Base-by-base conservation (phyloP, 2,888 invertebrate species). In the Meganola albula region DNA sequence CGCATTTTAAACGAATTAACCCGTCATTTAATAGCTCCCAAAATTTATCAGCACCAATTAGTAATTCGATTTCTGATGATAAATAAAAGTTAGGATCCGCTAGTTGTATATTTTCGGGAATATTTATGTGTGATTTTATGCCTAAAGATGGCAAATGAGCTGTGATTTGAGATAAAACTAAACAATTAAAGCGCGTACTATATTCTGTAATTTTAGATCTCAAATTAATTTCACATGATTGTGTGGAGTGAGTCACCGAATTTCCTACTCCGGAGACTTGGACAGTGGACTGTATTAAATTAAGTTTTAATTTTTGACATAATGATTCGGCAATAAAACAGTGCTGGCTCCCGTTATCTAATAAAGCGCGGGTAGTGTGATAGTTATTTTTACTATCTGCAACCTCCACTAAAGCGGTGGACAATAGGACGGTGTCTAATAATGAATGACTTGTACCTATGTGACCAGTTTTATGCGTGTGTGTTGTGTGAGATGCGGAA, bases 241-340 rank as follows among this genome's bases (percentile, higher is more conserved):
- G 25, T 7, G 35, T 34, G 14, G 37, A 31, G n/a, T 50, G 39
- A 18, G 44, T 41, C 1, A 53, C 25, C 4, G 31, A 30, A 5
- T 41, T 32, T 3, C 45, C 43, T 11, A 52, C 42, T 8, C 50
- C 51, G 10, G 29, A 26, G 6, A 55, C 37, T 10, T 31, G 22
- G 3, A 43, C 14, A 33, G 46, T 53, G 47, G 48, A 55, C 48
- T 51, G 49, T 54, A 50, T 25, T 20, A 35, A 23, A 16, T 27
- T 31, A 12, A 32, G 8, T 14, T 49, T 44, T 31, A 53, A 28
- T 22, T 10, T 21, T 24, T 44, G 29, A 26, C 40, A 37, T 25
- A 56, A 31, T 5, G 36, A 24, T 25, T 53, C 34, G n/a, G 28
- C 24, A 2, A 28, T 20, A n/a, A 28, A 28, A 9, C 24, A 13